Base-by-base conservation (phyloP, 2,797 vertebrate genomes). In the Spinibarbus caldwelli region DNA sequence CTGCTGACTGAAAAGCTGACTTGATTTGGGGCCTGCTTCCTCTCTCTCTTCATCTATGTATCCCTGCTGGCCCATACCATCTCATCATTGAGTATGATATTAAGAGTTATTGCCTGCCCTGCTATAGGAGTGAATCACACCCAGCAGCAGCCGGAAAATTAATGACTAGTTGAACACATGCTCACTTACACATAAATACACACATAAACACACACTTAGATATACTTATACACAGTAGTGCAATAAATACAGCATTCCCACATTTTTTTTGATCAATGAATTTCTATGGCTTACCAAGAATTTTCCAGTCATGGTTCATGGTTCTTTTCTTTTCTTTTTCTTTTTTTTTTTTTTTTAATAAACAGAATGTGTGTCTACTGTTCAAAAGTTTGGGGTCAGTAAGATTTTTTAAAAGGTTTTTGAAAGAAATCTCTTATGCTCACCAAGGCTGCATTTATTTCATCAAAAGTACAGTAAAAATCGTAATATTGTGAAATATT, bases 1-100 rank as follows among this genome's bases (percentile, higher is more conserved):
- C 75, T 43, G 64, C 73, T 78, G 75, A 54, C 64, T 70, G 75
- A 84, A 78, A 68, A 78, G 34, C 73, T 70, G 36, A 77, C 82
- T 54, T 87, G 82, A 85, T 82, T 64, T 87, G 85, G 54, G 52
- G 76, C 85, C 45, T 45, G 14, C 80, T 88, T 52, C 68, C 54
- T 80, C 72, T 52, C 34, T 38, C 62, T 83, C 70, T 54, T 72
- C 70, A 26, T 54, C 47, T 66, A 23, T 71, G 62, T 23, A 38
- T 86, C 57, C 47, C 71, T 66, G 57, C 36, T 76, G 78, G 70
- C 78, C 72, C 78, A 86, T 76, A 47, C 12, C 49, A 19, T 70
- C 47, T 84, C 75, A 84, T 84, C 83, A n/a, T n/a, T n/a, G 83
- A 84, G 73, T n/a, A 78, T 57, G 26, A 78, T 70, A 77, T 54